Evolutionary conservation across 2,888 invertebrate genomes (phyloP).

Genomic region (Micropterix aruncella): DNA sequence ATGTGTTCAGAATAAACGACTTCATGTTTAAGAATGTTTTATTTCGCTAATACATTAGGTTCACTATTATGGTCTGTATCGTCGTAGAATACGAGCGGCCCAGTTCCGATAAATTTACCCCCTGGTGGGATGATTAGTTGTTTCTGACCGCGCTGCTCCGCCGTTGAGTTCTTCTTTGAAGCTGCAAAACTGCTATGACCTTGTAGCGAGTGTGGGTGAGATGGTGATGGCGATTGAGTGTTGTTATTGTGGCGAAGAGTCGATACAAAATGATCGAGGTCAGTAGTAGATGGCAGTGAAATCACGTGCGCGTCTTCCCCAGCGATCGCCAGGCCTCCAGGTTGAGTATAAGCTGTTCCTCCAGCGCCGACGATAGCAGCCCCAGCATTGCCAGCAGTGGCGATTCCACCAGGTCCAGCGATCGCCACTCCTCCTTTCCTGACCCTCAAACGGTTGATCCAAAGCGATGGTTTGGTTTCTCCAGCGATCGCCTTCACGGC

Average conservation of each 20-base stretch:
- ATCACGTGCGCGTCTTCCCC: slow-evolving; percentile 60
- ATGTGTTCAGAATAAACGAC: no score
- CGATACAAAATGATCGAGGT: slow-evolving; percentile 37
- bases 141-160: slow-evolving; percentile 23
- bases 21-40: no score
- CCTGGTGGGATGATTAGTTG: slow-evolving; percentile 39
- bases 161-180: slow-evolving; percentile 3
- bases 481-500: neutral
- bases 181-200: no score
- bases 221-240: neutral
- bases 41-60: no score
- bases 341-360: slow-evolving; percentile 61
- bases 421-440: slow-evolving; percentile 66
- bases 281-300: slow-evolving; percentile 46
- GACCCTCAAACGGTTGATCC: slow-evolving; percentile 54
- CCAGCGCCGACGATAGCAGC: slow-evolving; percentile 71
- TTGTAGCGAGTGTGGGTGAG: slow-evolving; percentile 8
- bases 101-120: slow-evolving; percentile 57
- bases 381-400: slow-evolving; percentile 65
- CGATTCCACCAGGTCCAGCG: slow-evolving; percentile 70
- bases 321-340: slow-evolving; percentile 60
- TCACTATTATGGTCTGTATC: no score
- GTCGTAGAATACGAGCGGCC: slow-evolving; percentile 58
- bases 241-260: neutral
- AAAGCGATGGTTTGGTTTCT: slow-evolving; percentile 42